A percentile compares a stretch with the other conserved stretches of the same genome.
Conservation (phyloP, 2,113 vertebrate genomes). For the Phoenicopterus ruber region DNA sequence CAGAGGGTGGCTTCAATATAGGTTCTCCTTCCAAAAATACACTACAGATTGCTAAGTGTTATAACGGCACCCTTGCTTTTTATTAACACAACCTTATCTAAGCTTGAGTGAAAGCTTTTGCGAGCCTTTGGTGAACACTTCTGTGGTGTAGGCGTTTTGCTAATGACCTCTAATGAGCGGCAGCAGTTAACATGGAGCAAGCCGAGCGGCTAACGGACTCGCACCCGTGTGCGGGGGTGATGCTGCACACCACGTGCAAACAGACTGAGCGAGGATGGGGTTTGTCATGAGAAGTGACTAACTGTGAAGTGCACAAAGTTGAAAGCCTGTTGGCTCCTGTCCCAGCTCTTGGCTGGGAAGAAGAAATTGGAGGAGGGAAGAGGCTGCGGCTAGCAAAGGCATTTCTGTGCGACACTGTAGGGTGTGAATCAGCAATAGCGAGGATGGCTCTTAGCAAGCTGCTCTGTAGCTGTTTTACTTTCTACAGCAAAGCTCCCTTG, state of each 20-base stretch:
- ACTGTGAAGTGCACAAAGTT: neutral
- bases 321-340: neutral
- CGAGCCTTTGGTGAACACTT: rapidly evolving
- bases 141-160: neutral
- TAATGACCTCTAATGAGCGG: neutral
- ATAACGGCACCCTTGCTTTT: neutral
- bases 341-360: neutral
- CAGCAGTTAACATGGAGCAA: neutral
- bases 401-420: rapidly evolving
- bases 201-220: neutral
- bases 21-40: neutral
- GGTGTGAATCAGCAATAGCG: neutral
- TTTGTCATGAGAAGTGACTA: neutral
- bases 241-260: rapidly evolving
- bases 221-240: rapidly evolving
- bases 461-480: neutral
- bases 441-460: neutral
- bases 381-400: neutral
- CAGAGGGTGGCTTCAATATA: neutral
- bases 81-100: neutral
- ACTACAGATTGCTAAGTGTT: neutral
- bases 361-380: neutral
- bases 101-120: neutral
- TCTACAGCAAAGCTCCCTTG: neutral
- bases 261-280: neutral